A percentile compares a stretch with the other conserved stretches of the same genome.
phyloP scores from a whole-genome alignment of 2,113 vertebrate species.

The Hyaena hyaena region DNA sequence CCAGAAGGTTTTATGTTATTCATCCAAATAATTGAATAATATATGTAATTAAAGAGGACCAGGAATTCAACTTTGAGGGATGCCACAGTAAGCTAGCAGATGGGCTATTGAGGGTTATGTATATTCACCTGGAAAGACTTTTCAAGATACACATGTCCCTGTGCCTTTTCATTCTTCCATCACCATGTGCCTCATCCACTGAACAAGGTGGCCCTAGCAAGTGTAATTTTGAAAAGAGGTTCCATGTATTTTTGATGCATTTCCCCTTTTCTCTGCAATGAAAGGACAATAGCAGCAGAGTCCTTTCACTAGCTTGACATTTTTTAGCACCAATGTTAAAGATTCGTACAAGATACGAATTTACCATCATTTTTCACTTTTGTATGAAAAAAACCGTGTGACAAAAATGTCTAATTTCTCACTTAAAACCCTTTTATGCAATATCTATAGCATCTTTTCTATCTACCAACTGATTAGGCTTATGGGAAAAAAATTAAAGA shows the following conservation, averaged over 20 bases:
- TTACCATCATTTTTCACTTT: not conserved
- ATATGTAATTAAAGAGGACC: not conserved
- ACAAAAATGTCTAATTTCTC: constrained; percentile 5
- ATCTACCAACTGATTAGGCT: not conserved
- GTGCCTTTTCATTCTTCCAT: not conserved
- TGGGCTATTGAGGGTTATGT: not conserved
- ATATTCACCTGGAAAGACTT: not conserved
- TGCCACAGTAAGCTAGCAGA: not conserved
- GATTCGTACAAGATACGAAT: not conserved
- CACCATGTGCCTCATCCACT: not conserved
- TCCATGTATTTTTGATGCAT: not conserved
- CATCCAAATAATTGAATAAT: not conserved
- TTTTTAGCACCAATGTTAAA: not conserved
- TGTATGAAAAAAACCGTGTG: not conserved
- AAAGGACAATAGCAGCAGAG: not conserved
- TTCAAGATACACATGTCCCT: not conserved
- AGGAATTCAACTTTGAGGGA: not conserved
- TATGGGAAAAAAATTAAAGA: not conserved
- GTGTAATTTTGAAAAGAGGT: not conserved
- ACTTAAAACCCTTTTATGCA: not conserved
- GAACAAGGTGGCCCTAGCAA: not conserved
- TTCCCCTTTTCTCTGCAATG: not conserved
- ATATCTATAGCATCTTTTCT: not conserved
- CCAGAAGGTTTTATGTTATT: not conserved
- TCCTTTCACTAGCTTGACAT: not conserved